Percentiles rank a stretch among this genome's conserved stretches.
phyloP scores from a whole-genome alignment of 2,797 vertebrate species.

The Synaphobranchus kaupii region DNA sequence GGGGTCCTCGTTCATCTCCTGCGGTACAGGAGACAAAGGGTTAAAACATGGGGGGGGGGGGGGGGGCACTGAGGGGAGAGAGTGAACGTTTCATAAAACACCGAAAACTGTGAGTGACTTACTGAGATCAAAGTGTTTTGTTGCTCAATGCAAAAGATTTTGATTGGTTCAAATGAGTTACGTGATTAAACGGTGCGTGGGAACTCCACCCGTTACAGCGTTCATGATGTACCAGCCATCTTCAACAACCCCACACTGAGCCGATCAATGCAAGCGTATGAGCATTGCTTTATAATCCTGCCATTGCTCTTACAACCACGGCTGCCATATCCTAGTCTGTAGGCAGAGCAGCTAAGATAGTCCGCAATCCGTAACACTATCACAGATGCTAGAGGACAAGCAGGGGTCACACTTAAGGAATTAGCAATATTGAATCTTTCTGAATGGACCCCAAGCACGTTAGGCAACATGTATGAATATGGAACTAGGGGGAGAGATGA shows the following conservation, averaged over 20 bases:
- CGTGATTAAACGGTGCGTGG: too few species aligned
- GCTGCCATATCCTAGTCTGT: not conserved
- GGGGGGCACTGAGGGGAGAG: not conserved
- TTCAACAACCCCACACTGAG: not conserved
- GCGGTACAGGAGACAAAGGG: not conserved
- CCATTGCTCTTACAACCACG: not conserved
- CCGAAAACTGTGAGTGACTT: not conserved
- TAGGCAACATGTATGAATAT: too few species aligned
- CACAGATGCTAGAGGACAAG: not conserved
- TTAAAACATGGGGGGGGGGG: not conserved
- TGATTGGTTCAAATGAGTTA: not conserved
- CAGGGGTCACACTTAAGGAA: not conserved
- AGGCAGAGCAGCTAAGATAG: not conserved
- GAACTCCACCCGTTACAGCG: not conserved
- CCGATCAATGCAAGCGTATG: not conserved
- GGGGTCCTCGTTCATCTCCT: slow-evolving; percentile 99
- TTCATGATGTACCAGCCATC: not conserved
- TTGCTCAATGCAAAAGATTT: not conserved
- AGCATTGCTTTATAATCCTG: not conserved
- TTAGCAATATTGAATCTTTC: not conserved
- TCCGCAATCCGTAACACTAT: not conserved
- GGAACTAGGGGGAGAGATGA: not conserved
- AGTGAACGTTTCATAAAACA: too few species aligned
- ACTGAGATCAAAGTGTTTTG: not conserved
- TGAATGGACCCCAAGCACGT: not conserved